Evolutionary conservation across 2,113 vertebrate genomes (phyloP).

Genomic region (Uria aalge): DNA sequence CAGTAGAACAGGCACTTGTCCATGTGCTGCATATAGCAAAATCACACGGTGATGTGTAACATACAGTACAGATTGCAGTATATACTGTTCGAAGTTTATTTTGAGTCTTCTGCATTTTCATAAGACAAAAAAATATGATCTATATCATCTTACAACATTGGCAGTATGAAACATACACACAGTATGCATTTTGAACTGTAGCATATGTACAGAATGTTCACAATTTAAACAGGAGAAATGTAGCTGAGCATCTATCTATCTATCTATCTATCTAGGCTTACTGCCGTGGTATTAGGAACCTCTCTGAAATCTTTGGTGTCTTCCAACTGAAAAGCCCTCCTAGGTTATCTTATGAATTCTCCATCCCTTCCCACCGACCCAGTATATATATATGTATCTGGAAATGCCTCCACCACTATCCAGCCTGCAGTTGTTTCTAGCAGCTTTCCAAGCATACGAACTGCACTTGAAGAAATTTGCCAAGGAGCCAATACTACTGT

Average conservation of each 20-base stretch:
- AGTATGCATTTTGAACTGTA: conserved; percentile 72
- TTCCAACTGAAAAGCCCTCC: neutral
- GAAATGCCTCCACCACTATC: neutral
- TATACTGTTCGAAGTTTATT: conserved; percentile 67
- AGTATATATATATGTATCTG: neutral
- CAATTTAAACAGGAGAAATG: conserved; percentile 65
- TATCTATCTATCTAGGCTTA: neutral
- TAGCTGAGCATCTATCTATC: conserved; percentile 33
- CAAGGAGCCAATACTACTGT: neutral
- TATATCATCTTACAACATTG: conserved; percentile 72
- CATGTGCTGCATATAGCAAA: conserved; percentile 63
- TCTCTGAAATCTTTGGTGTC: neutral
- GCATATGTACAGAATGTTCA: conserved; percentile 71
- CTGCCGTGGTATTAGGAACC: neutral
- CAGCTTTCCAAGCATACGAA: neutral
- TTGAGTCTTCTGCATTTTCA: conserved; percentile 69
- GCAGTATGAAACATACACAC: conserved; percentile 67
- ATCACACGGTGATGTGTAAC: conserved; percentile 58
- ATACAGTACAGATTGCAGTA: conserved; percentile 65
- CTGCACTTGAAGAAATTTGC: neutral
- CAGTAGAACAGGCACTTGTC: conserved; percentile 49
- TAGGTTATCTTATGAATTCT: neutral
- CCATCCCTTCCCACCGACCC: too few relatives aligned
- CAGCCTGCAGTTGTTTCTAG: neutral
- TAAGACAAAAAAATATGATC: conserved; percentile 70